phyloP scores from a whole-genome alignment of 2,888 invertebrate genomes.

The Lasioglossum oenotherae region DNA sequence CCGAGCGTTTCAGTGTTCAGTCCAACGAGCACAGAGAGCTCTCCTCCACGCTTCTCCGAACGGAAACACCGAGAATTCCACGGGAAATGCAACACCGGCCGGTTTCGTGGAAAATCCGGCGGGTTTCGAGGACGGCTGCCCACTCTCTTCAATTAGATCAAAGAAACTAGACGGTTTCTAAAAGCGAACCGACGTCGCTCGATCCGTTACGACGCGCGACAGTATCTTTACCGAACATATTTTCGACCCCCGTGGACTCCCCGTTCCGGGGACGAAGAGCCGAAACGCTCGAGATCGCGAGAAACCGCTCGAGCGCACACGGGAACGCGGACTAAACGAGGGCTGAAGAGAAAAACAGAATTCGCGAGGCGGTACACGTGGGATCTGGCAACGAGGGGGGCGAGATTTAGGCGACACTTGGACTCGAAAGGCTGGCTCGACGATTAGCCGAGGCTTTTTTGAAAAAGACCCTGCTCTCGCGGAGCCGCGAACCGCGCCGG shows the following conservation, averaged over 20 bases:
- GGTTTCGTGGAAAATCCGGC: not conserved
- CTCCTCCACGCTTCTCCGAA: not conserved
- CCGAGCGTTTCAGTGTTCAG: slow-evolving; percentile 29
- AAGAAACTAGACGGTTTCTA: not conserved
- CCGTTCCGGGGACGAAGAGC: not conserved
- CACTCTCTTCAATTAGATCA: not conserved
- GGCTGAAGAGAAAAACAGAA: not conserved
- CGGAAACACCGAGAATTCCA: slow-evolving; percentile 3
- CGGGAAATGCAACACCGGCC: not conserved
- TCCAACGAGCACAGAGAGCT: slow-evolving; percentile 8
- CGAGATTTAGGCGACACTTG: slow-evolving; percentile 17
- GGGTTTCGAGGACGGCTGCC: not conserved
- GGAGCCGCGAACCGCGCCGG: slow-evolving; percentile 25
- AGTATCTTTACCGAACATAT: not conserved
- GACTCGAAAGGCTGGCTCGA: not conserved
- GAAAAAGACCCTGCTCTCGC: not conserved
- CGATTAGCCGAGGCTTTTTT: slow-evolving; percentile 35
- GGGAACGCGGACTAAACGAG: not conserved
- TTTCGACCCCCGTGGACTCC: not conserved
- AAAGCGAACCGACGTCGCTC: not conserved
- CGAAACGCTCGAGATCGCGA: not conserved
- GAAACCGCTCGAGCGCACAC: not conserved
- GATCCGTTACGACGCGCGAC: not conserved
- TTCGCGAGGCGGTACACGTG: not conserved
- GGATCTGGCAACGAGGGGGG: too few relatives aligned